Conservation (phyloP, 2,113 vertebrate species). For the Calidris pugnax region DNA sequence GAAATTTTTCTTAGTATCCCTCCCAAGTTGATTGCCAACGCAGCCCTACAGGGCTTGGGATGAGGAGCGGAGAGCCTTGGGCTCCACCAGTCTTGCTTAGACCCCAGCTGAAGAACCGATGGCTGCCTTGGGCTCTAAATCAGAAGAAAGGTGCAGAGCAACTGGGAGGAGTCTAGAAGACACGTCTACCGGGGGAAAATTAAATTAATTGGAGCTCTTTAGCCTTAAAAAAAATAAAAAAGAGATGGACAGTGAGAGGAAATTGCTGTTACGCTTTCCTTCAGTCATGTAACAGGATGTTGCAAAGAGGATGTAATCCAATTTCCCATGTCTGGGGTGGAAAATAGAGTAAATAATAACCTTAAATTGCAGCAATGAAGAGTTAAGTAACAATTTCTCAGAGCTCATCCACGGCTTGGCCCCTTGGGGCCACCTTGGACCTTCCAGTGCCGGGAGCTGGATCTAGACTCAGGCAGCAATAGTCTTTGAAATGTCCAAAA, state of each 20-base stretch:
- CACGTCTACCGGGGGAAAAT: fast-evolving
- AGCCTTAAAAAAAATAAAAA: neutral
- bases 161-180: neutral
- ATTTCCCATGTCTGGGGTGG: neutral
- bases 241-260: neutral
- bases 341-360: neutral
- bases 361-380: neutral
- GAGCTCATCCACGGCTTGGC: neutral
- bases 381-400: neutral
- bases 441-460: fast-evolving
- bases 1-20: neutral
- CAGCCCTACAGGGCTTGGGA: neutral
- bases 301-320: neutral
- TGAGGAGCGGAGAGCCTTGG: neutral
- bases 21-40: neutral
- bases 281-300: neutral
- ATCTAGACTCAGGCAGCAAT: neutral
- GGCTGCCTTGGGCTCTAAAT: neutral
- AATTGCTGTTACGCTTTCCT: neutral
- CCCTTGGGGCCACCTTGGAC: neutral
- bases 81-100: neutral
- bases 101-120: neutral
- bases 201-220: neutral
- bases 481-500: neutral
- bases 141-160: neutral